These are phyloP conservation scores for Halcyon chelicuti DNA, from an alignment of 2,797 vertebrate genomes.

Conservation along the genomic window DNA sequence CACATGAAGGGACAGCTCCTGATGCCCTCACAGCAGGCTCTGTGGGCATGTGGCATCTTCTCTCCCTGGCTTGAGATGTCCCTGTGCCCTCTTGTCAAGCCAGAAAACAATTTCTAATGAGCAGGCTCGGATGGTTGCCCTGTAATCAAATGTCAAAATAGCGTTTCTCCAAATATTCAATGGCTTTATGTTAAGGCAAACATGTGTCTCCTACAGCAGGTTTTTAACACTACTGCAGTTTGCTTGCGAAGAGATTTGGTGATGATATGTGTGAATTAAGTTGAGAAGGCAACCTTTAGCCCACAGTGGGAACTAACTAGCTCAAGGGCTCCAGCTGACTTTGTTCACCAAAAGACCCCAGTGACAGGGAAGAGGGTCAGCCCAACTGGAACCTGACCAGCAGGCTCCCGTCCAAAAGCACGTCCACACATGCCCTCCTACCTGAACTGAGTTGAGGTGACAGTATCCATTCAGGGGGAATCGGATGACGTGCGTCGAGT, in stretches of 20 bases:
- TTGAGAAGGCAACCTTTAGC: neutral
- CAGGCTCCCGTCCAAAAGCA: neutral
- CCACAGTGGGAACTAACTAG: neutral
- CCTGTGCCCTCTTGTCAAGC: neutral
- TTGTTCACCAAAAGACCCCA: neutral
- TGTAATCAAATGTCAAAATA: neutral
- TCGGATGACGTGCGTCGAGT: slow-evolving; percentile 97
- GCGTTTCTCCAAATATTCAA: neutral
- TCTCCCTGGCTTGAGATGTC: neutral
- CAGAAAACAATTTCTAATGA: neutral
- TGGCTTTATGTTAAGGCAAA: neutral
- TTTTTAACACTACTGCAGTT: neutral
- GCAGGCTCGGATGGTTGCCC: neutral
- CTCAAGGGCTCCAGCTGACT: neutral
- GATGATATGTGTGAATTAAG: neutral
- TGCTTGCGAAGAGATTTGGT: neutral
- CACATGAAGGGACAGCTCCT: neutral
- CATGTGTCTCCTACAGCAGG: neutral
- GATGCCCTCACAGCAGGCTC: neutral
- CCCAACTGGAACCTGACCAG: neutral
- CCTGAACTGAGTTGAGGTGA: slow-evolving; percentile 99
- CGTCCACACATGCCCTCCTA: slow-evolving; percentile 6
- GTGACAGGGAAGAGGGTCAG: neutral
- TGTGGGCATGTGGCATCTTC: neutral
- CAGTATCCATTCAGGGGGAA: slow-evolving; percentile 98